Percentiles rank a stretch among this genome's conserved stretches.
Conservation (phyloP, 1,140 invertebrate genomes). For the Drosophila sproati region DNA sequence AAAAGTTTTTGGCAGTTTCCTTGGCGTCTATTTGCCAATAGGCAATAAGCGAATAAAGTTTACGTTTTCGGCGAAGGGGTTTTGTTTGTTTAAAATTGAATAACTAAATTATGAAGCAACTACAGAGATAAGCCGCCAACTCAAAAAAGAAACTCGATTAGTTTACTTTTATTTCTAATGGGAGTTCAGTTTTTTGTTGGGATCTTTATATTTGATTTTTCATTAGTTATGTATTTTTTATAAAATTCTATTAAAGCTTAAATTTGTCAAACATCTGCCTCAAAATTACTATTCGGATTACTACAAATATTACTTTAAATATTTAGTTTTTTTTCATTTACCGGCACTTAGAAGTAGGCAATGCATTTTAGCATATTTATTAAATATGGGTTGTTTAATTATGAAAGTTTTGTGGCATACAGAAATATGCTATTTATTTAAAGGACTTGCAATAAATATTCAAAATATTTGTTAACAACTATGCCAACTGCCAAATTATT, state of each 20-base stretch:
- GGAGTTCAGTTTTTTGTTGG: not conserved
- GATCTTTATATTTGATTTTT: not conserved
- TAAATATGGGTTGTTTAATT: not conserved
- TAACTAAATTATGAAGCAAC: constrained; percentile 32
- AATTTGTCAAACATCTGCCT: too few species aligned
- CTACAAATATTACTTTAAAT: too few species aligned
- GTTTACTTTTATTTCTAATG: not conserved
- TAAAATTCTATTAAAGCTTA: too few species aligned
- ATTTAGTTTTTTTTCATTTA: too few species aligned
- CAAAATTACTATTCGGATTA: too few species aligned
- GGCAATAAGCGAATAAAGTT: constrained; percentile 6
- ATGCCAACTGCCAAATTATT: not conserved
- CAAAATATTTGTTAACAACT: too few species aligned
- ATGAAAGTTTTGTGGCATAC: not conserved
- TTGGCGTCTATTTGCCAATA: constrained; percentile 23
- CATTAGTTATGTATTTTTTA: too few species aligned
- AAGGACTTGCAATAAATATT: not conserved
- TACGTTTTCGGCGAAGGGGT: constrained; percentile 13
- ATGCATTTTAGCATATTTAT: too few species aligned
- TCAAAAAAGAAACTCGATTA: constrained; percentile 3
- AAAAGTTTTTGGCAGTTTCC: constrained; percentile 23
- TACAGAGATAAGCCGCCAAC: constrained; percentile 5
- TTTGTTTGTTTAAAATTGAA: constrained; percentile 15
- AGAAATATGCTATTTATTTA: not conserved
- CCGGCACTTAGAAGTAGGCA: too few species aligned